Evolutionary conservation across 2,888 invertebrate species (phyloP).

Genomic region (Pandemis corylana): DNA sequence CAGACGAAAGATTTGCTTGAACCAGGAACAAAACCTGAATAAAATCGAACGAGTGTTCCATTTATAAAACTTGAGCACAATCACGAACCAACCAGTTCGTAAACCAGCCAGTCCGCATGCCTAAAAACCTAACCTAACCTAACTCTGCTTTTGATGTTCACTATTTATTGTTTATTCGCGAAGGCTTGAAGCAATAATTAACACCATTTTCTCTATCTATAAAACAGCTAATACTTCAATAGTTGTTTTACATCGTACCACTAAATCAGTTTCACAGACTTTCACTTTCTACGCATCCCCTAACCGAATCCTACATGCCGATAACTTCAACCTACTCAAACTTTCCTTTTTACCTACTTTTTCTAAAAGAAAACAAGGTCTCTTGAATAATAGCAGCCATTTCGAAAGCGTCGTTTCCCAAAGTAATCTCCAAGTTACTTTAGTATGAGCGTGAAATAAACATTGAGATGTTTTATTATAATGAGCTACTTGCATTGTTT

Average conservation of each 20-base stretch:
- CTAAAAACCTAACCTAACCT: too few relatives aligned
- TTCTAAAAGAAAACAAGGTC: slow-evolving; percentile 47
- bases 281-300: not conserved
- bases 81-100: too few relatives aligned
- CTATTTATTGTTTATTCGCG: too few relatives aligned
- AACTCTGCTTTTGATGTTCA: too few relatives aligned
- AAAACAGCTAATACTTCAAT: not conserved
- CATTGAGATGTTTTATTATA: slow-evolving; percentile 55
- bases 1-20: too few relatives aligned
- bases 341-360: slow-evolving; percentile 8
- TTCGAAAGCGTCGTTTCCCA: slow-evolving; percentile 54
- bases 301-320: not conserved
- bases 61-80: too few relatives aligned
- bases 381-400: slow-evolving; percentile 63
- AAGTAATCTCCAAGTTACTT: slow-evolving; percentile 67
- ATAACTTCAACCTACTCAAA: not conserved
- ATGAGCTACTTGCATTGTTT: slow-evolving; percentile 29
- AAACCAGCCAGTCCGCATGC: too few relatives aligned
- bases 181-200: not conserved
- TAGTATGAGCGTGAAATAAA: slow-evolving; percentile 67
- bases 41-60: too few relatives aligned
- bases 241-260: not conserved
- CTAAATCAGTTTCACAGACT: not conserved
- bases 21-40: too few relatives aligned
- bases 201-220: not conserved